These are phyloP conservation scores for Rhegmatorhina hoffmannsi DNA, from an alignment of 2,113 vertebrate genomes.

Conservation along the genomic window DNA sequence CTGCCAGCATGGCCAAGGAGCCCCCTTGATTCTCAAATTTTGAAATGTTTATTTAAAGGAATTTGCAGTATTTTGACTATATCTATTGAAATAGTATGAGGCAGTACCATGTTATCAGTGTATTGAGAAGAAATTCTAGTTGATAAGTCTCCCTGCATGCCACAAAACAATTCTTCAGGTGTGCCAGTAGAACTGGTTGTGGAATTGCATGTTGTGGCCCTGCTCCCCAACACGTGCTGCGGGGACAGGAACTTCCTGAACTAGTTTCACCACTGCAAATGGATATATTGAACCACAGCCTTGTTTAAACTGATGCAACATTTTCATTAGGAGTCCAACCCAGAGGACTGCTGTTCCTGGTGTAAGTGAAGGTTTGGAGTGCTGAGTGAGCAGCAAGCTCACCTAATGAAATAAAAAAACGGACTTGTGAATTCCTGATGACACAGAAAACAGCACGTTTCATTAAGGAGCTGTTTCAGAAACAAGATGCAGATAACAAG, in stretches of 20 bases:
- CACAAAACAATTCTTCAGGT: neutral
- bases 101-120: neutral
- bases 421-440: neutral
- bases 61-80: neutral
- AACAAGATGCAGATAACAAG: neutral
- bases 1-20: neutral
- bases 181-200: neutral
- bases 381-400: neutral
- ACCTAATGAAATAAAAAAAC: neutral
- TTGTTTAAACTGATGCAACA: neutral
- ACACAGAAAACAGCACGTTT: neutral
- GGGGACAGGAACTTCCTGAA: neutral
- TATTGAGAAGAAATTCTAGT: neutral
- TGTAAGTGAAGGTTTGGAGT: neutral
- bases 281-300: neutral
- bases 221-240: neutral
- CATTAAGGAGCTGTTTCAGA: neutral
- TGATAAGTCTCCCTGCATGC: neutral
- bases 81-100: neutral
- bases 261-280: neutral
- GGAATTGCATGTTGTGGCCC: neutral
- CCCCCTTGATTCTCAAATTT: neutral
- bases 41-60: neutral
- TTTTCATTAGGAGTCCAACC: neutral
- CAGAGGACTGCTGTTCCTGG: neutral